These are phyloP conservation scores for Cyphomyrmex costatus DNA, from an alignment of 1,140 invertebrate species.

Conservation along the genomic window DNA sequence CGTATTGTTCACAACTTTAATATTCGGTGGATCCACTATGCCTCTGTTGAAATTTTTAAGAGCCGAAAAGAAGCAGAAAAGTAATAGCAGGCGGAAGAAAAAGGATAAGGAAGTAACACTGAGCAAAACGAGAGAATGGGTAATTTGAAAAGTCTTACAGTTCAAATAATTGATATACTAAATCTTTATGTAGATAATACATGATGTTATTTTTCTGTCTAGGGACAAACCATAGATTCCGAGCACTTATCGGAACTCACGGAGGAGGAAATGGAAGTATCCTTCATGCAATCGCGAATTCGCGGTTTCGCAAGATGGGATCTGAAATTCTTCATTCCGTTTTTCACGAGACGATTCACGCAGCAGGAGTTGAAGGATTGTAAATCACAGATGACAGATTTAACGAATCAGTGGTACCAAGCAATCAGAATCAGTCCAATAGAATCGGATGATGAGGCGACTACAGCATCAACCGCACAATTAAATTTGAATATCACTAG, in stretches of 20 bases:
- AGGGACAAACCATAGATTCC: constrained; percentile 98
- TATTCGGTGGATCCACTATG: constrained; percentile 99
- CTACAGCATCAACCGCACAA: constrained; percentile 82
- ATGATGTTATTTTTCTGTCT: constrained; percentile 59
- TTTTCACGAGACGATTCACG: constrained; percentile 97
- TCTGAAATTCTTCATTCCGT: constrained; percentile 97
- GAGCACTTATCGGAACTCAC: constrained; percentile 98
- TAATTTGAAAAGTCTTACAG: constrained; percentile 76
- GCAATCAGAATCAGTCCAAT: constrained; percentile 94
- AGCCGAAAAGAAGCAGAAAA: constrained; percentile 89
- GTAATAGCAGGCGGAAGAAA: constrained; percentile 88
- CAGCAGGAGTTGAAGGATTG: constrained; percentile 98
- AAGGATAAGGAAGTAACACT: constrained; percentile 95
- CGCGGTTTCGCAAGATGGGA: constrained; percentile 96
- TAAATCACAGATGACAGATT: constrained; percentile 97
- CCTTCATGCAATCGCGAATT: constrained; percentile 89
- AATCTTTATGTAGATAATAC: constrained; percentile 1
- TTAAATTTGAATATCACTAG: constrained; percentile 74
- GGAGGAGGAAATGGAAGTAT: constrained; percentile 96
- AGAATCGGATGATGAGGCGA: constrained; percentile 89
- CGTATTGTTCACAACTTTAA: constrained; percentile 97
- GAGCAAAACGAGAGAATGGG: constrained; percentile 98
- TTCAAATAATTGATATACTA: constrained; percentile 6
- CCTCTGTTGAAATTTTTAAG: constrained; percentile 95
- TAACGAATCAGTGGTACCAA: constrained; percentile 99